Evolutionary conservation across 2,888 invertebrate genomes (phyloP), one percentile per base, ranked within the genome.

Genomic region (Caenorhabditis zanzibari): DNA sequence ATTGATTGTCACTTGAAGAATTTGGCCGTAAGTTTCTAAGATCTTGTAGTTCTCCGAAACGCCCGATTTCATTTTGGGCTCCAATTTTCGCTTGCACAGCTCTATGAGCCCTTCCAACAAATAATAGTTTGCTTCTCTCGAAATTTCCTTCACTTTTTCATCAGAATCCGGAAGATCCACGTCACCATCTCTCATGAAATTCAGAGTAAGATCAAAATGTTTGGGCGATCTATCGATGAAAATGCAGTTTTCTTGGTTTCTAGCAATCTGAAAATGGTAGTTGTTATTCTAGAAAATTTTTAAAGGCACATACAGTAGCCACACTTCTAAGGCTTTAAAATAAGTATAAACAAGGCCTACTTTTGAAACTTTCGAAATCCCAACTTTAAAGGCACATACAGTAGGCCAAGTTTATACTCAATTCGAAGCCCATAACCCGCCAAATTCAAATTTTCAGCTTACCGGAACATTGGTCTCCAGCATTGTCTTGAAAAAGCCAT

Each of bases 141-240:
- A 93, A n/a, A 98, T 93, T 93, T 98, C 98, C 82, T 96, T 95
- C 79, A 97, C 95, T 93, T 97, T 98, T 91, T 66, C 95, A 88
- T 95, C 95, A 86, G 95, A 96, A 90, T 98, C 97, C 4, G 98
- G 98, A 79, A 99, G 93, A 3, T 4, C 28, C 2, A 97, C 96
- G 81, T 95, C 95, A 6, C 97, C 97, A 94, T 99, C 98, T 52
- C 99, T 94, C 56, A 99, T 94, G 92, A 96, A 99, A 93, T 98
- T 98, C 44, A 99, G 93, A 90, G 99, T 96, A 9, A 96, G 95
- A 5, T 96, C 96, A 94, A 99, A 99, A 93, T 99, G 97, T 93
- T 96, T 96, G 7, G 98, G 98, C 93, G 96, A 96, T 59, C 99
- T 95, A 93, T 99, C 98, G 90, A 99, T 97, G 68, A 98, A 94